Evolutionary conservation across 1,140 invertebrate species (phyloP).

Genomic region (Sogatella furcifera): DNA sequence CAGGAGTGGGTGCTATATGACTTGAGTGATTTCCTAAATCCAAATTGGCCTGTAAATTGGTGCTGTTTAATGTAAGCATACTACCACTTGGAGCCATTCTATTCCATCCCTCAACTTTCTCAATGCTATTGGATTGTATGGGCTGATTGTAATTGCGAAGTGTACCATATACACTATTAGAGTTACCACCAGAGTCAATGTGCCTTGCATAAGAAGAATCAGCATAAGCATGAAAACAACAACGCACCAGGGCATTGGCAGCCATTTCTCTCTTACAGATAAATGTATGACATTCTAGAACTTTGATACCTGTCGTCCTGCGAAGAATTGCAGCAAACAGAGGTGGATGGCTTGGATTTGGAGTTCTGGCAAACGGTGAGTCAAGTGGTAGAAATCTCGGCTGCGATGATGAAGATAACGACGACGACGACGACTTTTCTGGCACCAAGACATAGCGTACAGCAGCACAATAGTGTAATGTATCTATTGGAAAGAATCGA

Average conservation of each 20-base stretch:
- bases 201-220: constrained; percentile 86
- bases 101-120: constrained; percentile 41
- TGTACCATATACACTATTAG: constrained; percentile 39
- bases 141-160: constrained; percentile 30
- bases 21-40: constrained; percentile 44
- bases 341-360: constrained; percentile 77
- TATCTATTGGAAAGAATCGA: constrained; percentile 94
- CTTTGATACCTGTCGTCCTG: constrained; percentile 94
- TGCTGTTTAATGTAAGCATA: constrained; percentile 44
- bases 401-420: constrained; percentile 35
- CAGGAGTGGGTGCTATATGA: constrained; percentile 43
- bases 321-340: constrained; percentile 94
- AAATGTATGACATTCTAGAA: constrained; percentile 97
- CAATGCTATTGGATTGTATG: constrained; percentile 24
- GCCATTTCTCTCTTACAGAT: constrained; percentile 93
- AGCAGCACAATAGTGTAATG: constrained; percentile 94
- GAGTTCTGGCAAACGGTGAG: constrained; percentile 85
- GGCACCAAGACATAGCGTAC: constrained; percentile 61
- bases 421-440: constrained; percentile 38
- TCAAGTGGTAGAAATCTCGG: constrained; percentile 92
- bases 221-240: constrained; percentile 91
- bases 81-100: constrained; percentile 35
- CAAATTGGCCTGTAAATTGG: constrained; percentile 27
- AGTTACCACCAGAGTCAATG: constrained; percentile 44
- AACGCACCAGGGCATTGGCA: constrained; percentile 84